Evolutionary conservation across 1,140 invertebrate species (phyloP), one percentile per base, ranked within the genome.

Genomic region (Drosophila neocordata): DNA sequence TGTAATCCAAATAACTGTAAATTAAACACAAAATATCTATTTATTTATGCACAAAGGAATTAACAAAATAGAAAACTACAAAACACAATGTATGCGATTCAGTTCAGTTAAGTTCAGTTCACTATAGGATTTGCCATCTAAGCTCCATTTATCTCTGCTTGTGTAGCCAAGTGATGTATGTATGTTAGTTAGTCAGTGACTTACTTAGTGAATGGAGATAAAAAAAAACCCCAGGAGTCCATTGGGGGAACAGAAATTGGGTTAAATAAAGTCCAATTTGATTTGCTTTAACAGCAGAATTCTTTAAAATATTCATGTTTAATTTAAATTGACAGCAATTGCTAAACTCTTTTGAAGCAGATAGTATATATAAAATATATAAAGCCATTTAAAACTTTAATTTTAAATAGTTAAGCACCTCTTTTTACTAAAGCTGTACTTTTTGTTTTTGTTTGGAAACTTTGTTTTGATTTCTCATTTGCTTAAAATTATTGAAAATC

Each of bases 1-100:
- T 94, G 57, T 90, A 72, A 70, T 92, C 90, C 69, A 94, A 84
- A 70, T 91, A 87, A 51, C 93, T 93, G 82, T 59, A 82, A 88
- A 76, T 63, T 51, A 69, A 71, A 67, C 53, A 62, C 53, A 62
- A 60, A 35, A 72, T 51, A 77, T n/a, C n/a, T 72, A 72, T 77
- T 66, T 77, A 67, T 77, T 31, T 59, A 65, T 69, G 65, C 63
- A 71, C 31, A 24, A 48, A 31, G 31, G 48, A 72, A 57, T 56
- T 52, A 44, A 63, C 69, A 20, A 58, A 52, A 34, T 22, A 41
- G 2, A 52, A 18, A 48, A 48, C 38, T 35, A 48, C 22, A 48
- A 44, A 15, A 71, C 24, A 73, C 60, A 37, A 48, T 73, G 22
- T 31, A 6, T 65, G 18, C 11, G 38, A 48, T 13, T 12, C 31